phyloP scores from a whole-genome alignment of 2,888 invertebrate species.

The Dasypolia templi region DNA sequence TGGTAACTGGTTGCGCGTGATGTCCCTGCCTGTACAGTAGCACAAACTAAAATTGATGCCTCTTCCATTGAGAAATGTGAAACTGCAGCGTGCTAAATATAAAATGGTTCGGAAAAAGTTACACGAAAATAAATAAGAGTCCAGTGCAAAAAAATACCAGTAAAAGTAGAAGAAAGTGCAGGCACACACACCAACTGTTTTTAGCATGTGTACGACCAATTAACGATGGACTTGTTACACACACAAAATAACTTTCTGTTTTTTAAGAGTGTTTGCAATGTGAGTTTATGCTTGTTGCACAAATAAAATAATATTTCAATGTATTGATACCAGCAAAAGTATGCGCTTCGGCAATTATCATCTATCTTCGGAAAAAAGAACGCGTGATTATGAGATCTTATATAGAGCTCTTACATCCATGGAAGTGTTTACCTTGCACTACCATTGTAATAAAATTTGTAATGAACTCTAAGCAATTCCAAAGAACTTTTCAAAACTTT shows the following conservation, averaged over 20 bases:
- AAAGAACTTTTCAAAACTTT: neutral
- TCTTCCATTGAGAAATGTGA: too few species aligned
- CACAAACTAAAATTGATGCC: too few species aligned
- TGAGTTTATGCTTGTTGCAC: neutral
- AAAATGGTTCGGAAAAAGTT: too few species aligned
- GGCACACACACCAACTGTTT: slow-evolving; percentile 14
- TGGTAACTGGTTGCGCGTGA: too few species aligned
- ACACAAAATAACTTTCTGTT: neutral
- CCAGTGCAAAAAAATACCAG: too few species aligned
- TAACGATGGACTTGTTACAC: neutral
- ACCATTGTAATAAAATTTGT: neutral
- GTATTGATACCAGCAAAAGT: neutral
- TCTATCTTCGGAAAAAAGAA: neutral
- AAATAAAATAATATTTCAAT: neutral
- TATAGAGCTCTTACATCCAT: neutral
- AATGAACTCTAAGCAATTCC: neutral
- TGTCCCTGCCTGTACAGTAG: too few species aligned
- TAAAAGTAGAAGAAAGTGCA: slow-evolving; percentile 6
- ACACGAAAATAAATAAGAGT: too few species aligned
- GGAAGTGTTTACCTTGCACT: neutral
- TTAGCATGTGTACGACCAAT: slow-evolving; percentile 7
- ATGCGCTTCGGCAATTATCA: neutral
- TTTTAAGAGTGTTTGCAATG: neutral
- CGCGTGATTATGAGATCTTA: neutral
- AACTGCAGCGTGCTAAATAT: too few species aligned